These are phyloP conservation scores for Antigone vipio DNA, from an alignment of 2,113 vertebrate species.

Conservation along the genomic window DNA sequence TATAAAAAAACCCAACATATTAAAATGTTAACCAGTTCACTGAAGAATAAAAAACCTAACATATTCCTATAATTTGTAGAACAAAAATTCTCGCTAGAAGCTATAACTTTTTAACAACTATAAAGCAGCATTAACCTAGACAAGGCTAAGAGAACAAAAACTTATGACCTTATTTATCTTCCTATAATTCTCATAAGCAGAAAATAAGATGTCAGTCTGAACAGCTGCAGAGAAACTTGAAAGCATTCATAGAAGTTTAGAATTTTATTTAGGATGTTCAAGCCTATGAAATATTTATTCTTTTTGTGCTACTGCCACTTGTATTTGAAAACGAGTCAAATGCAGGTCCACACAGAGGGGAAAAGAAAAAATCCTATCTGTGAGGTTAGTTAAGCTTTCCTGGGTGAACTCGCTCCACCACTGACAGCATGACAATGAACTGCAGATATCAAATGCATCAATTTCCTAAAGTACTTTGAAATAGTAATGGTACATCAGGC, in stretches of 20 bases:
- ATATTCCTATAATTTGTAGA: background rate
- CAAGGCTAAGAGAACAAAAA: background rate
- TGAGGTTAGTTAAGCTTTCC: conserved; percentile 39
- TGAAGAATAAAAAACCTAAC: background rate
- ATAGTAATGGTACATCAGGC: conserved; percentile 36
- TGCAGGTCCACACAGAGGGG: background rate
- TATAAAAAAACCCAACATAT: background rate
- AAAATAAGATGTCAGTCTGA: background rate
- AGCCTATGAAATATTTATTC: background rate
- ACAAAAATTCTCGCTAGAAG: background rate
- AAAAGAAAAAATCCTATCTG: background rate
- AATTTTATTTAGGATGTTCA: background rate
- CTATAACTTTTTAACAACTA: background rate
- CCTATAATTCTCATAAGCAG: background rate
- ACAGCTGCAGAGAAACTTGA: background rate
- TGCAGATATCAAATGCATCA: conserved; percentile 37
- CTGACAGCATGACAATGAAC: conserved; percentile 46
- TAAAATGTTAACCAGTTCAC: background rate
- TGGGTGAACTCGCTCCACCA: background rate
- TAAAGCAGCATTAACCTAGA: background rate
- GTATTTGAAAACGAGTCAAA: conserved; percentile 25
- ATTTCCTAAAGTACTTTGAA: conserved; percentile 53
- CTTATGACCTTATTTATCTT: background rate
- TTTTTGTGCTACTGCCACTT: background rate
- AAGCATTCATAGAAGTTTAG: background rate